Percentiles rank a stretch among this genome's conserved stretches.
Evolutionary conservation across 1,140 invertebrate species (phyloP).

Genomic region (Pseudobourletiella spinata): DNA sequence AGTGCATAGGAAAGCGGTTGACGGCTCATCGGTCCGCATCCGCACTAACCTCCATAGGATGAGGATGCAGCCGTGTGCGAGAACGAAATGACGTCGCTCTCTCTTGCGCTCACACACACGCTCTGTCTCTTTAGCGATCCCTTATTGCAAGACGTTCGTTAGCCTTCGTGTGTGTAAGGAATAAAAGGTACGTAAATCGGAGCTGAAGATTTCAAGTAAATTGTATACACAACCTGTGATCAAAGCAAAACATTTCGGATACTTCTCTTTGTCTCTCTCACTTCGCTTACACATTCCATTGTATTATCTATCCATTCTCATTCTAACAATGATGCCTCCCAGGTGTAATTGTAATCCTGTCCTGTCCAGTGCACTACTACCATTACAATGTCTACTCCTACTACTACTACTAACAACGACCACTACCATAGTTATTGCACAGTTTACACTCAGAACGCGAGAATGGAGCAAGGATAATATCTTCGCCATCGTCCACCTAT

Average conservation of each 20-base stretch:
- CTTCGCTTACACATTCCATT: not conserved
- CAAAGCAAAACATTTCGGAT: not conserved
- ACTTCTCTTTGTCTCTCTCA: not conserved
- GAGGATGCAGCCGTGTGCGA: not conserved
- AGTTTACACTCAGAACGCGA: no score
- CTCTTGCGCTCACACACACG: not conserved
- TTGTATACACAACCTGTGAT: conserved; percentile 5
- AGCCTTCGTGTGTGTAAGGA: not conserved
- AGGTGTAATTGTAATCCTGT: conserved; percentile 4
- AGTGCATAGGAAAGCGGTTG: no score
- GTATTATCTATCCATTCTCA: conserved; percentile 10
- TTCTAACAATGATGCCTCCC: conserved; percentile 9
- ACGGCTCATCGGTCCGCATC: no score
- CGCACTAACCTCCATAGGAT: not conserved
- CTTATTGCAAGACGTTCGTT: not conserved
- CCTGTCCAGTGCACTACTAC: not conserved
- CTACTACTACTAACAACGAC: not conserved
- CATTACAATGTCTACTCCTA: not conserved
- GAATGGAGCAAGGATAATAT: not conserved
- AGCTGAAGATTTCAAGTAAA: not conserved
- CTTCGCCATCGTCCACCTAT: not conserved
- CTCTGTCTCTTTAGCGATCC: not conserved
- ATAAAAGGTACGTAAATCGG: not conserved
- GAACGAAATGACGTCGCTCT: not conserved
- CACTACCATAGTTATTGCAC: no score